Percentiles rank a stretch among this genome's conserved stretches.
phyloP scores from a whole-genome alignment of 1,140 invertebrate genomes.

The Trinorchestia longiramus region DNA sequence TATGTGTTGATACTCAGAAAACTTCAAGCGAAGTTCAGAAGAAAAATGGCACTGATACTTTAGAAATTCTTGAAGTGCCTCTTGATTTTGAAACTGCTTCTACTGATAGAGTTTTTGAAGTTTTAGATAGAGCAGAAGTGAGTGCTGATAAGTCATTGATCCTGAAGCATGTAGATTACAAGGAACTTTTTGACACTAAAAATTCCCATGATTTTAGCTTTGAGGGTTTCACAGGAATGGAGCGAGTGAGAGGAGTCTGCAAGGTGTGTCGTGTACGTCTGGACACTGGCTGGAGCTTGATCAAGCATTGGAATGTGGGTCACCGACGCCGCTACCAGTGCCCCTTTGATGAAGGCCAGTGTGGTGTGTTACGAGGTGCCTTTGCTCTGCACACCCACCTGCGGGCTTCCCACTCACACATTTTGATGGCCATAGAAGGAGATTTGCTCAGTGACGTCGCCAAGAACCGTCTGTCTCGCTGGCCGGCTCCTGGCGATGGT shows the following conservation, averaged over 20 bases:
- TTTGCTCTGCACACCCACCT: slow-evolving; percentile 62
- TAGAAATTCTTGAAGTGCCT: neutral
- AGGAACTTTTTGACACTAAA: neutral
- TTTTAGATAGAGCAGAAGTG: slow-evolving; percentile 33
- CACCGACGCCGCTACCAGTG: slow-evolving; percentile 63
- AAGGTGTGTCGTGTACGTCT: slow-evolving; percentile 16
- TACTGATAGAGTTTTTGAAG: neutral
- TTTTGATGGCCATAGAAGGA: slow-evolving; percentile 58
- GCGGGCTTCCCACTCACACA: slow-evolving; percentile 58
- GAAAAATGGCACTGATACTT: neutral
- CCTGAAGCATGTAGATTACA: slow-evolving; percentile 18
- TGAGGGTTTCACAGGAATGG: slow-evolving; percentile 25
- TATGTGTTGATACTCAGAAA: neutral
- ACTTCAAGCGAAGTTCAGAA: neutral
- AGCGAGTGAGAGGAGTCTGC: slow-evolving; percentile 31
- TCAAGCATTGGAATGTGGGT: slow-evolving; percentile 59
- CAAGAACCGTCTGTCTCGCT: slow-evolving; percentile 57
- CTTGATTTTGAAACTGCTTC: slow-evolving; percentile 3
- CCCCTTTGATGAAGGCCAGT: slow-evolving; percentile 62
- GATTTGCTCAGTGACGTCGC: slow-evolving; percentile 60
- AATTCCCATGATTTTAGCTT: neutral
- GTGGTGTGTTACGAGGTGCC: slow-evolving; percentile 61
- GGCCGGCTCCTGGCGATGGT: slow-evolving; percentile 23
- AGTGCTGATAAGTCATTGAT: neutral
- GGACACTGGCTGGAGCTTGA: slow-evolving; percentile 45